Conservation (phyloP, 2,888 invertebrate genomes). For the Fragum whitleyi region DNA sequence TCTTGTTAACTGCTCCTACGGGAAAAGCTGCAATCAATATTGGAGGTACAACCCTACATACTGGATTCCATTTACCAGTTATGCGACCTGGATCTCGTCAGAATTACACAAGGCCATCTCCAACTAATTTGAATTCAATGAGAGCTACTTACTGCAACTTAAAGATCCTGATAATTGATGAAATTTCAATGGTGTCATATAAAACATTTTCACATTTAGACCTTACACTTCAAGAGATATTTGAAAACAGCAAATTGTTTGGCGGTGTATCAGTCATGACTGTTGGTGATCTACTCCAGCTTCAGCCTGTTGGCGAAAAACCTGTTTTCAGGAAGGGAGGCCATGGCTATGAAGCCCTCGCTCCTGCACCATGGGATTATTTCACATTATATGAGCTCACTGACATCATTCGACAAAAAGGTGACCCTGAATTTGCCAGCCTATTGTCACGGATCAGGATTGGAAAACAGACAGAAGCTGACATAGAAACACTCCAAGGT, state of each 20-base stretch:
- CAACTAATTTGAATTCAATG: conserved; percentile 31
- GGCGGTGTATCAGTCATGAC: conserved; percentile 6
- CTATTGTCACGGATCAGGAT: conserved; percentile 34
- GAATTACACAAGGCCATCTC: conserved; percentile 27
- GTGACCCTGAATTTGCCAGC: conserved; percentile 50
- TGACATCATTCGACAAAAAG: conserved; percentile 49
- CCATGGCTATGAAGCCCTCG: conserved; percentile 37
- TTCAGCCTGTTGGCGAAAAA: conserved; percentile 30
- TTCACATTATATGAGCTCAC: conserved; percentile 44
- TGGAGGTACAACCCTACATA: conserved; percentile 51
- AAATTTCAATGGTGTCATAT: conserved; percentile 48
- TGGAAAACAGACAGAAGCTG: conserved; percentile 37
- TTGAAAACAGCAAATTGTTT: conserved; percentile 16
- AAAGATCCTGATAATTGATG: conserved; percentile 55
- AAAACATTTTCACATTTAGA: background rate
- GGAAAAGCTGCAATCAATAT: conserved; percentile 60
- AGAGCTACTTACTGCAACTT: conserved; percentile 32
- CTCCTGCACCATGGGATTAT: conserved; percentile 1
- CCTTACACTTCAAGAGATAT: conserved; percentile 28
- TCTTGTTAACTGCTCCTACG: conserved; percentile 53
- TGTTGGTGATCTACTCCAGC: conserved; percentile 22
- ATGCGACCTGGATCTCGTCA: conserved; percentile 12
- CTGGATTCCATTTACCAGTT: conserved; percentile 52
- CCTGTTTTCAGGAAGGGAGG: conserved; percentile 30
- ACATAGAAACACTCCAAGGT: conserved; percentile 14